A percentile compares a stretch with the other conserved stretches of the same genome.
phyloP scores from a whole-genome alignment of 2,797 vertebrate species.

The Lindbergichthys nudifrons region DNA sequence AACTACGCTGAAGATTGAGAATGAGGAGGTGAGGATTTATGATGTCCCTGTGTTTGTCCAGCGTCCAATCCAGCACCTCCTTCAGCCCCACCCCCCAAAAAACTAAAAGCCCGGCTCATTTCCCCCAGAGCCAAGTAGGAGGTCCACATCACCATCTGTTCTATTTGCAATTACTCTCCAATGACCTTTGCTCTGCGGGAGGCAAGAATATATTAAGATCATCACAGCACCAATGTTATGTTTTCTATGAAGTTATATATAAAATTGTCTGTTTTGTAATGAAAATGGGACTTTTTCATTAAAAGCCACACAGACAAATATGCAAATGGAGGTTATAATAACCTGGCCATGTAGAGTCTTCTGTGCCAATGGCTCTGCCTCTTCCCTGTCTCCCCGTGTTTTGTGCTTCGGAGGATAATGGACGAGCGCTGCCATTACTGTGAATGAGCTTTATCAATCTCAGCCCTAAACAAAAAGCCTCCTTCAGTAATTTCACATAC shows the following conservation, averaged over 20 bases:
- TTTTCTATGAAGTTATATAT: slow-evolving; percentile 35
- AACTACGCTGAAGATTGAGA: slow-evolving; percentile 97
- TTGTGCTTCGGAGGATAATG: slow-evolving; percentile 55
- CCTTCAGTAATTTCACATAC: slow-evolving; percentile 36
- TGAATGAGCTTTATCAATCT: slow-evolving; percentile 67
- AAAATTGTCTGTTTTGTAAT: slow-evolving; percentile 42
- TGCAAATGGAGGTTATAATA: slow-evolving; percentile 59
- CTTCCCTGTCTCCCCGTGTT: slow-evolving; percentile 22
- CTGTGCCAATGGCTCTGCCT: slow-evolving; percentile 33
- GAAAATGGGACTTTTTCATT: slow-evolving; percentile 40
- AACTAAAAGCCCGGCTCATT: slow-evolving; percentile 39
- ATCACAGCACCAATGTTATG: slow-evolving; percentile 31
- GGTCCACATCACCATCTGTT: slow-evolving; percentile 76
- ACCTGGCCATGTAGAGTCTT: slow-evolving; percentile 25
- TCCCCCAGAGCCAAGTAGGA: slow-evolving; percentile 61
- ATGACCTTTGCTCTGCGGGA: slow-evolving; percentile 55
- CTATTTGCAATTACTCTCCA: slow-evolving; percentile 63
- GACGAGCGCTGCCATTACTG: slow-evolving; percentile 54
- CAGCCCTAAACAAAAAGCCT: slow-evolving; percentile 42
- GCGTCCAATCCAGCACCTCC: neutral
- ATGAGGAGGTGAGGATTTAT: slow-evolving; percentile 92
- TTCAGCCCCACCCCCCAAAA: slow-evolving; percentile 10
- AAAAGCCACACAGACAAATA: slow-evolving; percentile 32
- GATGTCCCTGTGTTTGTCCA: slow-evolving; percentile 33
- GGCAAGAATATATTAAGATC: slow-evolving; percentile 56